Evolutionary conservation across 2,113 vertebrate genomes (phyloP).

Genomic region (Microcebus tavaratra): DNA sequence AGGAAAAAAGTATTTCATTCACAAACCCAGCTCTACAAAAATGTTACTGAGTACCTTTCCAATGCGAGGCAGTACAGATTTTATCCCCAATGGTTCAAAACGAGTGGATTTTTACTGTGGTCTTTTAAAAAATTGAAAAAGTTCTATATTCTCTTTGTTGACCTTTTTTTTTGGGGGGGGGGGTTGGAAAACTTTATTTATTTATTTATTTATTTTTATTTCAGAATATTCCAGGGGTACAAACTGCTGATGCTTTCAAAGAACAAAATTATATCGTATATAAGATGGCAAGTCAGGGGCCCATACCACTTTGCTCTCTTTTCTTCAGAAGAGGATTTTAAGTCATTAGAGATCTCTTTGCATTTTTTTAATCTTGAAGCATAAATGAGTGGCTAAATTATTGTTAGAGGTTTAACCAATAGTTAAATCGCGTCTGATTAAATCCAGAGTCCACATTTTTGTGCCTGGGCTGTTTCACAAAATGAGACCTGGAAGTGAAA

Average conservation of each 20-base stretch:
- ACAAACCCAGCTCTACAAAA: slow-evolving; percentile 8
- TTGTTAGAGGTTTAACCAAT: neutral
- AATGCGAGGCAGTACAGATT: neutral
- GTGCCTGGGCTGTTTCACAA: neutral
- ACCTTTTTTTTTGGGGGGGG: neutral
- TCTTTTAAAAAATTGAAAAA: neutral
- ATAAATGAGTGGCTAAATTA: neutral
- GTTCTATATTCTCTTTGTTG: neutral
- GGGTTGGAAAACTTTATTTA: too few species aligned
- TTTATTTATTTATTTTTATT: too few species aligned
- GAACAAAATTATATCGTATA: neutral
- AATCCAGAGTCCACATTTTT: neutral
- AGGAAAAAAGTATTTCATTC: neutral
- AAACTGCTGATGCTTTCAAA: neutral
- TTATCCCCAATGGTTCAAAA: neutral
- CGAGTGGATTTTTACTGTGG: neutral
- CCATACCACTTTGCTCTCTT: neutral
- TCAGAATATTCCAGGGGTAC: too few species aligned
- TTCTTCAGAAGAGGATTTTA: neutral
- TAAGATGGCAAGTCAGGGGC: neutral
- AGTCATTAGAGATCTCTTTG: neutral
- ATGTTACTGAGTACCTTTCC: neutral
- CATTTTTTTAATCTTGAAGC: neutral
- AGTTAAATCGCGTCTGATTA: neutral
- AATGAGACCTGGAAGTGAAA: neutral